Evolutionary conservation across 2,888 invertebrate genomes (phyloP).

Genomic region (Agrotis clavis): DNA sequence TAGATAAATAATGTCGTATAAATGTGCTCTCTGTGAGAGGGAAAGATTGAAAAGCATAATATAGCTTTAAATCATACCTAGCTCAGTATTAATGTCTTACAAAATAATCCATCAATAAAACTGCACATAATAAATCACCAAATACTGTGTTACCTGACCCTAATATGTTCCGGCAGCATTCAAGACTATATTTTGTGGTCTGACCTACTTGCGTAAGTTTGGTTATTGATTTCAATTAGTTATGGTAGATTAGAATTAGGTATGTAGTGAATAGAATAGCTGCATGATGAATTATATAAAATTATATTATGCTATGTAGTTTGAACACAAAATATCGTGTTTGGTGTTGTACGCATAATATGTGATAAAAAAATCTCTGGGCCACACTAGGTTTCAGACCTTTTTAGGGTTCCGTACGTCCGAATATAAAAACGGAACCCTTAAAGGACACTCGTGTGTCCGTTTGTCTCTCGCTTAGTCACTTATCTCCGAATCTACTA

Average conservation of each 20-base stretch:
- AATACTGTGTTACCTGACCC: slow-evolving; percentile 32
- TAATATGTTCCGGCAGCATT: slow-evolving; percentile 54
- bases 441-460: too few relatives aligned
- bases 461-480: too few relatives aligned
- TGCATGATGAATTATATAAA: not conserved
- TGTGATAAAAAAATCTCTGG: too few relatives aligned
- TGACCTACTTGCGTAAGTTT: slow-evolving; percentile 54
- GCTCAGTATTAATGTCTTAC: slow-evolving; percentile 3
- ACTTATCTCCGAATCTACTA: too few relatives aligned
- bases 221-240: slow-evolving; percentile 61
- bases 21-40: too few relatives aligned
- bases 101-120: slow-evolving; percentile 8
- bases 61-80: too few relatives aligned
- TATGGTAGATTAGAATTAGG: slow-evolving; percentile 47
- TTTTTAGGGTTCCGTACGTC: too few relatives aligned
- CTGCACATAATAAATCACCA: slow-evolving; percentile 25
- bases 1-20: not conserved
- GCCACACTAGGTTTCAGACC: too few relatives aligned
- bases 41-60: too few relatives aligned
- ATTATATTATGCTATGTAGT: not conserved
- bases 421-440: too few relatives aligned
- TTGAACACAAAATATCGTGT: too few relatives aligned
- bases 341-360: too few relatives aligned
- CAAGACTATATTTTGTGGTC: slow-evolving; percentile 42
- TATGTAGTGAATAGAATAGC: slow-evolving; percentile 28